A percentile compares a stretch with the other conserved stretches of the same genome.
Evolutionary conservation across 2,888 invertebrate species (phyloP).

Genomic region (Drosophila tanythrix): DNA sequence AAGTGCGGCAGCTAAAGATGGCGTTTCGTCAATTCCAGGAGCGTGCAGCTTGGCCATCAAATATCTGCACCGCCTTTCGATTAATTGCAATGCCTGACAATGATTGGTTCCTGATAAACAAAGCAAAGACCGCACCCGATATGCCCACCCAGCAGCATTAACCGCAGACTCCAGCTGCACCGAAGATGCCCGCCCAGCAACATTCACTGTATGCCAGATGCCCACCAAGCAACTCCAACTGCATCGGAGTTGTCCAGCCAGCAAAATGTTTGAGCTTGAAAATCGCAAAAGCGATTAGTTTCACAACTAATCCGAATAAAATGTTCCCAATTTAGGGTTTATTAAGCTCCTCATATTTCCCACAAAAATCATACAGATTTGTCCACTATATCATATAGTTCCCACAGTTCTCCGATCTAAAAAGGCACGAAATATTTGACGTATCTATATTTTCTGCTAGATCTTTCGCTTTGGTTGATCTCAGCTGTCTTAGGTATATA

Average conservation of each 20-base stretch:
- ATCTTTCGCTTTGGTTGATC: not conserved
- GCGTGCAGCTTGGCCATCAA: slow-evolving; percentile 69
- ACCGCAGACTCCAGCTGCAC: not conserved
- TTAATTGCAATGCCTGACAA: slow-evolving; percentile 70
- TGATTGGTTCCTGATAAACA: slow-evolving; percentile 76
- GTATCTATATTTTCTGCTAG: not conserved
- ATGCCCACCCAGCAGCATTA: not conserved
- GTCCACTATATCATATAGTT: not conserved
- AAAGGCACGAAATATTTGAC: not conserved
- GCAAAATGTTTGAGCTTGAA: too few relatives aligned
- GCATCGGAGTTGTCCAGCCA: too few relatives aligned
- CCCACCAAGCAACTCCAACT: too few relatives aligned
- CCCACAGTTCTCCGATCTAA: not conserved
- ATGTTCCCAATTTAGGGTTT: not conserved
- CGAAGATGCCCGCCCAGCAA: not conserved
- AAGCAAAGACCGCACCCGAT: not conserved
- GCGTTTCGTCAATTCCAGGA: slow-evolving; percentile 47
- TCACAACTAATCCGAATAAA: not conserved
- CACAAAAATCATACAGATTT: fast-evolving
- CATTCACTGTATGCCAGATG: not conserved
- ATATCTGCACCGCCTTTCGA: slow-evolving; percentile 64
- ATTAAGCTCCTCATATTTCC: fast-evolving
- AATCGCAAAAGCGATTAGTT: not conserved
- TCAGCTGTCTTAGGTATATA: not conserved
- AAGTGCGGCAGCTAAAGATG: slow-evolving; percentile 50